These are phyloP conservation scores for Caiman crocodilus DNA, from an alignment of 2,797 vertebrate genomes.

Conservation along the genomic window DNA sequence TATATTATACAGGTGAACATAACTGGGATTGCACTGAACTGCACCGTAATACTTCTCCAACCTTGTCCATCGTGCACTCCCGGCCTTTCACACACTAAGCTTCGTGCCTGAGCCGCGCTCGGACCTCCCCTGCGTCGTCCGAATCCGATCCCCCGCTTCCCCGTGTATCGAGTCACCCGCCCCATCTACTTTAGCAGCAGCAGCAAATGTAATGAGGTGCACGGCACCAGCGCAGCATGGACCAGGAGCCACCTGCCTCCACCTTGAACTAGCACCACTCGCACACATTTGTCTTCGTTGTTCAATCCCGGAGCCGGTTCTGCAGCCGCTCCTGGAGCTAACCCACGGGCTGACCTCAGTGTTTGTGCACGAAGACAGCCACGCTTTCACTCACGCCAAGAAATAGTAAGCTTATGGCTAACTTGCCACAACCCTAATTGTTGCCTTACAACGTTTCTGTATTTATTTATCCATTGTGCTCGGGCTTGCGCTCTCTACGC, in stretches of 20 bases:
- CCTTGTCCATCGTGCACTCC: background rate
- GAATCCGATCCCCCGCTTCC: conserved; percentile 8
- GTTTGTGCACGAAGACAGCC: background rate
- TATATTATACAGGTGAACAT: no score
- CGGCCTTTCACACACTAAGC: background rate
- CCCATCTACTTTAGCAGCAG: background rate
- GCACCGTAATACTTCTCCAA: background rate
- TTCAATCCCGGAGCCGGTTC: background rate
- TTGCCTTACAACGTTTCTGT: background rate
- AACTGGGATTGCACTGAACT: no score
- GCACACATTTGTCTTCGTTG: background rate
- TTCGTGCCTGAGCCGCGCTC: background rate
- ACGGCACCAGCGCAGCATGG: background rate
- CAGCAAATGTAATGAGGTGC: background rate
- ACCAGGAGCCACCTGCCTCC: background rate
- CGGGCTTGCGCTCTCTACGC: background rate
- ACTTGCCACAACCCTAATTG: background rate
- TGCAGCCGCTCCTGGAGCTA: background rate
- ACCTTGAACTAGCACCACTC: background rate
- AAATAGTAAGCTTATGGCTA: background rate
- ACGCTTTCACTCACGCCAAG: background rate
- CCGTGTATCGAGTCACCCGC: background rate
- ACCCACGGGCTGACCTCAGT: background rate
- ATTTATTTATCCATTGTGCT: background rate
- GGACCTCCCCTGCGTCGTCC: conserved; percentile 16